Conservation (phyloP, 2,797 vertebrate genomes). For the Orestias chungarensis region DNA sequence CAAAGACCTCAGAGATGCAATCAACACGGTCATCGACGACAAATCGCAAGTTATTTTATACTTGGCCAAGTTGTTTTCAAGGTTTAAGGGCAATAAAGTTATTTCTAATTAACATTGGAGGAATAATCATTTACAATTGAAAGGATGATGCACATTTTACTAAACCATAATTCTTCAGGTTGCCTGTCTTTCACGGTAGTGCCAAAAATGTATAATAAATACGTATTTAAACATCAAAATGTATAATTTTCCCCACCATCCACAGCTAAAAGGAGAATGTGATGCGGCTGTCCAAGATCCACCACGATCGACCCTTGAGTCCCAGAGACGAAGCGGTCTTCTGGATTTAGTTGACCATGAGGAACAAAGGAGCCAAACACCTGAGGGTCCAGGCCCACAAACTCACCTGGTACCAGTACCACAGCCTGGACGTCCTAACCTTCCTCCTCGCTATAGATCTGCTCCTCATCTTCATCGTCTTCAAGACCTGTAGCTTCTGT, state of each 20-base stretch:
- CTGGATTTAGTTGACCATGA: slow-evolving; percentile 86
- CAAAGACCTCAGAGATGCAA: slow-evolving; percentile 79
- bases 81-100: too few species aligned
- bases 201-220: too few species aligned
- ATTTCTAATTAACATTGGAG: too few species aligned
- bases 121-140: too few species aligned
- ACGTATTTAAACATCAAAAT: too few species aligned
- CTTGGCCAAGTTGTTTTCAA: too few species aligned
- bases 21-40: slow-evolving; percentile 74
- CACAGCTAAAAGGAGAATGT: slow-evolving; percentile 82
- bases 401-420: slow-evolving; percentile 86
- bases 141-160: too few species aligned
- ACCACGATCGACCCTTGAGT: slow-evolving; percentile 81
- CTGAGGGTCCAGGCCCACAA: slow-evolving; percentile 80
- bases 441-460: slow-evolving; percentile 69
- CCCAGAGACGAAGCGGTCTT: slow-evolving; percentile 81
- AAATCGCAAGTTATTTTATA: slow-evolving; percentile 73
- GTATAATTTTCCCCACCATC: too few species aligned
- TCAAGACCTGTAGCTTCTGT: slow-evolving; percentile 62
- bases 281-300: slow-evolving; percentile 78
- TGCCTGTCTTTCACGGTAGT: too few species aligned
- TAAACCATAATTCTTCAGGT: too few species aligned
- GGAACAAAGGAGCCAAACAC: slow-evolving; percentile 83
- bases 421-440: slow-evolving; percentile 79
- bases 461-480: slow-evolving; percentile 51